A percentile compares a stretch with the other conserved stretches of the same genome.
Evolutionary conservation across 2,888 invertebrate species (phyloP).

Genomic region (Elgonia sp.): DNA sequence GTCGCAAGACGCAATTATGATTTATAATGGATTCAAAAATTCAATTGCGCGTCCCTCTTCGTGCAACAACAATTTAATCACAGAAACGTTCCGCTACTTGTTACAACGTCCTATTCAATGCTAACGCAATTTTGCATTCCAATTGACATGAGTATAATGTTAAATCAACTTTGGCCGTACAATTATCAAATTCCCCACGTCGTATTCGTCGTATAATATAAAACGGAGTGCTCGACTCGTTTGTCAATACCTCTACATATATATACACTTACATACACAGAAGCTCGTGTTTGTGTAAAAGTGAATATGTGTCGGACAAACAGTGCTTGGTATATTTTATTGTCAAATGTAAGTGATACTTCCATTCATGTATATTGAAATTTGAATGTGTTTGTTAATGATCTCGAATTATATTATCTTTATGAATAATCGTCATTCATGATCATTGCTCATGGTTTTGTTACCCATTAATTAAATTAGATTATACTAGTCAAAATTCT

Average conservation of each 20-base stretch:
- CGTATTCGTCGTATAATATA: conserved; percentile 38
- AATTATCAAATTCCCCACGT: conserved; percentile 45
- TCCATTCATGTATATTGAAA: too few species aligned
- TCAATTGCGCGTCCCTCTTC: conserved; percentile 24
- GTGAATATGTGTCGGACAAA: too few species aligned
- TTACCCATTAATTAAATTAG: too few species aligned
- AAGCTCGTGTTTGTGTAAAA: too few species aligned
- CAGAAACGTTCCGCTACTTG: conserved; percentile 47
- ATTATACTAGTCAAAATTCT: too few species aligned
- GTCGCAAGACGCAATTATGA: conserved; percentile 12
- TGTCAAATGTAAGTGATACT: too few species aligned
- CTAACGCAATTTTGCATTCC: conserved; percentile 60
- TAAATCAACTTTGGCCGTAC: conserved; percentile 57
- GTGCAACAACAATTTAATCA: conserved; percentile 51
- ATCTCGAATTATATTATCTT: too few species aligned
- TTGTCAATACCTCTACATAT: conserved; percentile 1
- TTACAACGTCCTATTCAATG: conserved; percentile 42
- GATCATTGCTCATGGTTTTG: too few species aligned
- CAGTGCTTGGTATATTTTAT: too few species aligned
- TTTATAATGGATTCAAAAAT: conserved; percentile 25
- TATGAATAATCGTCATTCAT: too few species aligned
- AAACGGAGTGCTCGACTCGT: conserved; percentile 39
- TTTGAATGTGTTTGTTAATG: too few species aligned
- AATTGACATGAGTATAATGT: conserved; percentile 65
- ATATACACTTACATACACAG: too few species aligned